Evolutionary conservation across 2,797 vertebrate genomes (phyloP), one percentile per base, ranked within the genome.

Genomic region (Kryptolebias ocellatus): DNA sequence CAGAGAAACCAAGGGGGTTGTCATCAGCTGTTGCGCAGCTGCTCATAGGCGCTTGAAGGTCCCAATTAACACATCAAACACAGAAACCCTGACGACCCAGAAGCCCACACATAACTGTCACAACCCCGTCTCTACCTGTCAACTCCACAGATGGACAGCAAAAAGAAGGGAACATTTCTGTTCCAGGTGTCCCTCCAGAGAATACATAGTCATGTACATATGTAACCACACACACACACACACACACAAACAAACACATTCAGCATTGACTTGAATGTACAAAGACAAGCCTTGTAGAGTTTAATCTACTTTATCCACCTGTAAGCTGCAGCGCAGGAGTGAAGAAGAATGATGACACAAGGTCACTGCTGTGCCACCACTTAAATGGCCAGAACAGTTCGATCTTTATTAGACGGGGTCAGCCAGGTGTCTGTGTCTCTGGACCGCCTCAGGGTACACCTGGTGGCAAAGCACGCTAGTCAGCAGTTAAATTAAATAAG

Each of bases 41-140:
- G 92, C 88, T 92, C 81, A 74, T 74, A 39, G 31, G 6, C 56
- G 71, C 80, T 79, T 62, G 79, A 93, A 90, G 88, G 86, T 91
- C 83, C 76, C 89, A 92, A 92, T 94, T 92, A 93, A 85, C 88
- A 86, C 86, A 89, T 91, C 83, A 91, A 91, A 92, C 90, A 84
- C 81, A 60, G 64, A 83, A 89, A 86, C 81, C 79, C 71, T 80
- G 77, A 87, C 18, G 54, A 81, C 73, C 74, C 76, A 89, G 67
- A 74, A 78, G 72, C 78, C 81, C 16, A 64, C 72, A 70, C 73
- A 81, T 70, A 90, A 81, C 86, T 84, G 80, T 84, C 86, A 83
- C 81, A 80, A 60, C 53, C 81, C 69, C 76, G 84, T 83, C 78
- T 70, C 84, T 74, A 80, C 80, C 88, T 91, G 86, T 92, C 92